Percentiles rank a stretch among this genome's conserved stretches.
phyloP scores from a whole-genome alignment of 2,888 invertebrate genomes.

The Fabriciana adippe region DNA sequence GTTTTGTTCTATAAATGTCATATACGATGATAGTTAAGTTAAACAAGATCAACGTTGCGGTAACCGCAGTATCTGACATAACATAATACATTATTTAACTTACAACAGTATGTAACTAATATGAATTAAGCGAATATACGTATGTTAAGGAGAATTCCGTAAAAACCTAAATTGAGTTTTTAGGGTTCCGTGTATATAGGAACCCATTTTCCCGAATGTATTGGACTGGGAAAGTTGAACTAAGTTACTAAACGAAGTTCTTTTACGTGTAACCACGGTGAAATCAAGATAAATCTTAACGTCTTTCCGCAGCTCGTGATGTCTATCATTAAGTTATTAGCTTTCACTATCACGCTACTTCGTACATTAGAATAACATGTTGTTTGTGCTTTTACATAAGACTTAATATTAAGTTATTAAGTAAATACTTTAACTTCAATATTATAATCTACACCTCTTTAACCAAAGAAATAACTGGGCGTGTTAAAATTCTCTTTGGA shows the following conservation, averaged over 20 bases:
- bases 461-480: no score
- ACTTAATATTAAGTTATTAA: not conserved
- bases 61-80: not conserved
- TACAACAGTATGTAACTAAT: not conserved
- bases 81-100: not conserved
- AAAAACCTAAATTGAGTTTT: not conserved
- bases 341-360: constrained; percentile 16
- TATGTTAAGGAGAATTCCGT: no score
- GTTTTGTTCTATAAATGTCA: not conserved
- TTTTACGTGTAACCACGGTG: constrained; percentile 3
- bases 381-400: constrained; percentile 10
- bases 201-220: not conserved
- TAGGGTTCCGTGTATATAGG: not conserved
- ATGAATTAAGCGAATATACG: no score
- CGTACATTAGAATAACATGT: constrained; percentile 10
- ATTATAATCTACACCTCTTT: no score
- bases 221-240: not conserved
- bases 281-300: constrained; percentile 15
- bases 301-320: constrained; percentile 3
- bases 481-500: no score
- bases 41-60: constrained; percentile 17
- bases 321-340: constrained; percentile 22
- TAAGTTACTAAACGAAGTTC: not conserved
- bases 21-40: constrained; percentile 13
- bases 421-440: no score